Evolutionary conservation across 1,140 invertebrate genomes (phyloP).

Genomic region (Eurytemora carolleeae): DNA sequence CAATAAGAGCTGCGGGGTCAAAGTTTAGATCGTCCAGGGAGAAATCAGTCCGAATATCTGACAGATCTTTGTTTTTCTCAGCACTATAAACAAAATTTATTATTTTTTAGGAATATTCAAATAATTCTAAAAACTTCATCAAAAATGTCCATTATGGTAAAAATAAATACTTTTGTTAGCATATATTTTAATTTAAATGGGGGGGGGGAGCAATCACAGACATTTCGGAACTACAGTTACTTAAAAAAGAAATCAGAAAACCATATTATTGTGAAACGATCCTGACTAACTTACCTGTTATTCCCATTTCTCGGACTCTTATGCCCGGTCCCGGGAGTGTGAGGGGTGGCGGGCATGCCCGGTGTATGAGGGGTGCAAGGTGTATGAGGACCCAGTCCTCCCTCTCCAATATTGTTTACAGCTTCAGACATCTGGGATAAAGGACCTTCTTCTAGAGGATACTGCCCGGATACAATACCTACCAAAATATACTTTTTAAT

Average conservation of each 20-base stretch:
- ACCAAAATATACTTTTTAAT: too few relatives aligned
- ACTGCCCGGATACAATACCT: conserved; percentile 33
- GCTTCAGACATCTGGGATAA: conserved; percentile 56
- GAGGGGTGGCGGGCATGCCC: conserved; percentile 59
- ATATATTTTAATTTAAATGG: too few relatives aligned
- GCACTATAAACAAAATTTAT: not conserved
- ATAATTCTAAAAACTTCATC: too few relatives aligned
- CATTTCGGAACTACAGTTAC: too few relatives aligned
- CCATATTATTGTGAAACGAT: too few relatives aligned
- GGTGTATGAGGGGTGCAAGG: conserved; percentile 72
- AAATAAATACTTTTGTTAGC: too few relatives aligned
- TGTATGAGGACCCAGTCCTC: conserved; percentile 47
- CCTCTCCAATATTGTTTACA: conserved; percentile 43
- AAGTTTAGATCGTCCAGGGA: not conserved
- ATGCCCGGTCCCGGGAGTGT: conserved; percentile 38
- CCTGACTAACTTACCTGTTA: too few relatives aligned
- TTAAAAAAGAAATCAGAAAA: too few relatives aligned
- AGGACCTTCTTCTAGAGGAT: conserved; percentile 31
- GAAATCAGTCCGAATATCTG: not conserved
- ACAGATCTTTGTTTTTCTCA: not conserved
- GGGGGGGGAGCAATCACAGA: too few relatives aligned
- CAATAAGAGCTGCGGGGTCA: not conserved
- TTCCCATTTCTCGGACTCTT: not conserved
- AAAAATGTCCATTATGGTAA: too few relatives aligned
- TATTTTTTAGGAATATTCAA: too few relatives aligned